phyloP scores from a whole-genome alignment of 2,797 vertebrate genomes.

The Poeciliopsis gracilis region DNA sequence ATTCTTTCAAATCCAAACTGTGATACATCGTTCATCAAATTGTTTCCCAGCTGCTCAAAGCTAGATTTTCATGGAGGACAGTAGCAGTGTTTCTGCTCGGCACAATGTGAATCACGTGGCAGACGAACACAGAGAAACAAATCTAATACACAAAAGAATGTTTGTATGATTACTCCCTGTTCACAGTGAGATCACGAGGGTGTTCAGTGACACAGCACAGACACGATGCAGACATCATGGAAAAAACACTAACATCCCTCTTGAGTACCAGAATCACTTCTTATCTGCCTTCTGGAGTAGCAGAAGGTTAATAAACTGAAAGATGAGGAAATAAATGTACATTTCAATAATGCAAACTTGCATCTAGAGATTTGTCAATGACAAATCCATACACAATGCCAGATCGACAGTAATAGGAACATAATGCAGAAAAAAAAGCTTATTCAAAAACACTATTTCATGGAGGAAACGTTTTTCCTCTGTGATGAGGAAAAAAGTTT shows the following conservation, averaged over 20 bases:
- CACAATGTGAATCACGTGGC: slow-evolving; percentile 49
- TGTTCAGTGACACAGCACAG: slow-evolving; percentile 55
- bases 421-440: background rate
- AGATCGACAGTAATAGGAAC: background rate
- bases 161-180: slow-evolving; percentile 61
- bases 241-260: slow-evolving; percentile 36
- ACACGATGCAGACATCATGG: slow-evolving; percentile 46
- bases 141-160: slow-evolving; percentile 64
- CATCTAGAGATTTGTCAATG: background rate
- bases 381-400: background rate
- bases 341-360: background rate
- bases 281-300: slow-evolving; percentile 2
- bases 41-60: background rate
- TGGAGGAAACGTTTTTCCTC: background rate
- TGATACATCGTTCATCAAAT: background rate
- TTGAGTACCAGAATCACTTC: background rate
- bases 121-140: slow-evolving; percentile 42
- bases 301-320: background rate
- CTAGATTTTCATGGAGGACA: background rate
- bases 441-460: background rate
- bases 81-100: slow-evolving; percentile 17
- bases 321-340: background rate
- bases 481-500: background rate
- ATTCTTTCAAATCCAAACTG: background rate
- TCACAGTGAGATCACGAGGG: slow-evolving; percentile 62